Conservation (phyloP, 2,888 invertebrate species). For the Ceraclea dissimilis region DNA sequence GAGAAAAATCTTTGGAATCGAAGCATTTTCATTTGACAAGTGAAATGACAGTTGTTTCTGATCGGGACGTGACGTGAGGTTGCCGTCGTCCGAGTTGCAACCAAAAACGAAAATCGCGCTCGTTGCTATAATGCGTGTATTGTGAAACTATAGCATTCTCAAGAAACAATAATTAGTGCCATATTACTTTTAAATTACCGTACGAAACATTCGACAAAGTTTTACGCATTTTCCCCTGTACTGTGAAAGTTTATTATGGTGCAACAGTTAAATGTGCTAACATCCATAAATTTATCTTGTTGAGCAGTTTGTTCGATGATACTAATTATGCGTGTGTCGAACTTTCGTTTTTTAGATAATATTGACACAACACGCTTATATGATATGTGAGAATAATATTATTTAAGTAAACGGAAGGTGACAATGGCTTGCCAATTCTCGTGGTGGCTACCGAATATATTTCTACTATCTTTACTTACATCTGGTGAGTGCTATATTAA, state of each 20-base stretch:
- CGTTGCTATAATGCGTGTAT: neutral
- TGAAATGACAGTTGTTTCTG: too few species aligned
- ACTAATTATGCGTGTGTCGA: constrained; percentile 12
- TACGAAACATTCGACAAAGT: too few species aligned
- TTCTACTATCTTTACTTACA: constrained; percentile 2
- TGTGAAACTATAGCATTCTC: neutral
- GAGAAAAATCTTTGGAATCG: too few species aligned
- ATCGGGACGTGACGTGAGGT: too few species aligned
- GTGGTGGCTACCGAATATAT: constrained; percentile 2
- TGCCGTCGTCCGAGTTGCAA: too few species aligned
- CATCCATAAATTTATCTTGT: neutral
- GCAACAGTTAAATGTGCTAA: neutral
- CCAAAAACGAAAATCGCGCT: too few species aligned
- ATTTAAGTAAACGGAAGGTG: constrained; percentile 16
- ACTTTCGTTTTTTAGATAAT: constrained; percentile 15
- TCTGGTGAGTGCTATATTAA: constrained; percentile 18
- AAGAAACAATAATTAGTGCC: too few species aligned
- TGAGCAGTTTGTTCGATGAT: too few species aligned
- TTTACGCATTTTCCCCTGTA: too few species aligned
- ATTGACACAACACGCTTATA: constrained; percentile 3
- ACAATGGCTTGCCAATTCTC: constrained; percentile 14
- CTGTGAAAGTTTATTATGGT: neutral
- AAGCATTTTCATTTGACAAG: too few species aligned
- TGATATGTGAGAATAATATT: constrained; percentile 15
- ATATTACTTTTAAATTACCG: too few species aligned